Base-by-base conservation (phyloP, 1,140 invertebrate species). In the Cyclina sinensis region DNA sequence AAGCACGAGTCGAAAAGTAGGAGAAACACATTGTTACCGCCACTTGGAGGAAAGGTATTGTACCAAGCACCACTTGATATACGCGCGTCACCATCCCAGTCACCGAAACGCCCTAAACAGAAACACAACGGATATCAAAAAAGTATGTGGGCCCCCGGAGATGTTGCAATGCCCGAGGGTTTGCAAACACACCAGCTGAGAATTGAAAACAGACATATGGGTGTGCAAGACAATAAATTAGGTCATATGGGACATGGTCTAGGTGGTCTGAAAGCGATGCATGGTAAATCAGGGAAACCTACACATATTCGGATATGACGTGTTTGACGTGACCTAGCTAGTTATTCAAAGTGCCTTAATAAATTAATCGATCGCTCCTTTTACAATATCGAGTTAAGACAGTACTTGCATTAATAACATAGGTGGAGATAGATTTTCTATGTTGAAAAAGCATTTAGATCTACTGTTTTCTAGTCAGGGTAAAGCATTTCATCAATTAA, bases 171-270 rank as follows among this genome's bases (percentile, higher is more conserved):
- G 59, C 78, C 62, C 16, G 78, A 81, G 24, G 78, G 76, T 12
- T 80, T 88, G 51, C 37, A 70, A 0, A 88, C 86, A 4, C 65
- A 70, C 21, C 86, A 81, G 46, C 11, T 88, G 12, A 79, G 70
- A 62, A 21, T 88, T 32, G 86, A 88, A 70, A 73, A 74, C 12
- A 43, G 51, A 32, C 21, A 39, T 46, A 24, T 39, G 9, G 54
- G 32, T 30, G 18, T 30, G 0, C 27, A 43, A 9, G 68, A 51
- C 18, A 30, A 43, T 4, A 70, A 76, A 39, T 24, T 86, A 21
- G 68, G 83, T 27, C 24, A 68, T 35, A 74, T 74, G 79, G 43
- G 59, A 0, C 68, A 74, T 39, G 78, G 86, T 11, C 68, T 81
- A 48, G 79, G 79, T 2, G 79, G 48, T 51, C 30, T 88, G 30